Evolutionary conservation across 2,888 invertebrate genomes (phyloP).

Genomic region (Drosophila testacea): DNA sequence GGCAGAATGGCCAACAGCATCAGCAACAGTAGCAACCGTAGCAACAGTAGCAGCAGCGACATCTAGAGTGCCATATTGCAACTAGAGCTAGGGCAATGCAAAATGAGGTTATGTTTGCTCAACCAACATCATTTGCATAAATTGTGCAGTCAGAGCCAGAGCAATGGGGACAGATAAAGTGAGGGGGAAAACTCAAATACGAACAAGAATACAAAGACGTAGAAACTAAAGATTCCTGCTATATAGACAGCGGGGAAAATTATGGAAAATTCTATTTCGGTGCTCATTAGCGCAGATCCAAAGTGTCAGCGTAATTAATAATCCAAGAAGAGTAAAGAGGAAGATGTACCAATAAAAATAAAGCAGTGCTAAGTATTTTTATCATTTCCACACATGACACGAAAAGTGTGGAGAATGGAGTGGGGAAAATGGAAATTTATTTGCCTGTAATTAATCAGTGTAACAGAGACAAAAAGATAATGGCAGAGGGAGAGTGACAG

Average conservation of each 20-base stretch:
- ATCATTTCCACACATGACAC: slow-evolving; percentile 62
- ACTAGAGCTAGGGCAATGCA: slow-evolving; percentile 38
- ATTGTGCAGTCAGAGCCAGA: slow-evolving; percentile 36
- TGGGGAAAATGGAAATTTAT: slow-evolving; percentile 60
- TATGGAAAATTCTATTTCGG: slow-evolving; percentile 73
- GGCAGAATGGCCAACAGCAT: slow-evolving; percentile 39
- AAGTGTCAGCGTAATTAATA: slow-evolving; percentile 76
- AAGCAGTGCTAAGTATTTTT: slow-evolving; percentile 66
- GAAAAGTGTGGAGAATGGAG: slow-evolving; percentile 10
- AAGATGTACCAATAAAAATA: slow-evolving; percentile 27
- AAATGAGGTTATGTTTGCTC: slow-evolving; percentile 80
- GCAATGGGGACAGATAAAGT: background rate
- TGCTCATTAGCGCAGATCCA: slow-evolving; percentile 70
- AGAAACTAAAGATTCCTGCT: slow-evolving; percentile 13
- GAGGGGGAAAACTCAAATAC: slow-evolving; percentile 36
- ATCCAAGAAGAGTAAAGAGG: slow-evolving; percentile 46
- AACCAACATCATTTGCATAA: slow-evolving; percentile 74
- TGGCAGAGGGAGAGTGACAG: background rate
- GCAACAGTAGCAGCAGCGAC: slow-evolving; percentile 27
- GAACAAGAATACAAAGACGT: slow-evolving; percentile 13
- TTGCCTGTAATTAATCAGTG: slow-evolving; percentile 72
- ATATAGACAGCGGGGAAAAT: slow-evolving; percentile 54
- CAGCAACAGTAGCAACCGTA: background rate
- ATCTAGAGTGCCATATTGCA: slow-evolving; percentile 52
- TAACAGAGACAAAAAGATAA: slow-evolving; percentile 12